These are phyloP conservation scores for Anoplopoma fimbria DNA, from an alignment of 2,113 vertebrate genomes.

Conservation along the genomic window DNA sequence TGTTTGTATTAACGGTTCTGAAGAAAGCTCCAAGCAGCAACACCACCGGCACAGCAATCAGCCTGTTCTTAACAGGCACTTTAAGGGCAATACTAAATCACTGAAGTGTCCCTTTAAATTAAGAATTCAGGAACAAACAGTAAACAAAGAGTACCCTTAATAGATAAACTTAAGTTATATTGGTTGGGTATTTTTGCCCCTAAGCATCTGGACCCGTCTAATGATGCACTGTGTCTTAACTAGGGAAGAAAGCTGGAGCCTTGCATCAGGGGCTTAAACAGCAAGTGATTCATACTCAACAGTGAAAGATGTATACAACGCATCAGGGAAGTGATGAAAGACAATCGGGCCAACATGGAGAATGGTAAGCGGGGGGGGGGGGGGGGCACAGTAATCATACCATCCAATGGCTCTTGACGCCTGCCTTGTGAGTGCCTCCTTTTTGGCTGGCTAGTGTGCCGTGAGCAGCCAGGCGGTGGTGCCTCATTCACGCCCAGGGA, in stretches of 20 bases:
- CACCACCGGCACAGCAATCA: no score
- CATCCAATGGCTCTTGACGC: slow-evolving; percentile 29
- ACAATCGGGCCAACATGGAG: slow-evolving; percentile 35
- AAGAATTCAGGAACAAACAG: neutral
- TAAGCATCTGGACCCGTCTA: neutral
- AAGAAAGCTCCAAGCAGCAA: no score
- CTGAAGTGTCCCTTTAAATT: neutral
- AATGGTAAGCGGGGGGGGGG: neutral
- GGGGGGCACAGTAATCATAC: slow-evolving; percentile 21
- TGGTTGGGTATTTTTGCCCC: neutral
- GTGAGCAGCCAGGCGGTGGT: slow-evolving; percentile 41
- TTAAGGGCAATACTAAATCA: neutral
- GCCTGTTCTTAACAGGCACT: no score
- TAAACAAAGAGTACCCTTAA: neutral
- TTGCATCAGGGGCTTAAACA: slow-evolving; percentile 19
- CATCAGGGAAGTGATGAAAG: slow-evolving; percentile 45
- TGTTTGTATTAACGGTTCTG: no score
- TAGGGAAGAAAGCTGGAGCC: neutral
- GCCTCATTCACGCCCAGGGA: slow-evolving; percentile 41
- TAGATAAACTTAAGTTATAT: neutral
- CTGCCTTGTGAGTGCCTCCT: slow-evolving; percentile 19
- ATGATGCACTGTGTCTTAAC: neutral
- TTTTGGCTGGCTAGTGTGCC: slow-evolving; percentile 10
- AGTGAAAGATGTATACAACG: slow-evolving; percentile 32
- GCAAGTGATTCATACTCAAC: neutral